Conservation (phyloP, 2,797 vertebrate species). For the Hippopotamyrus pictus region DNA sequence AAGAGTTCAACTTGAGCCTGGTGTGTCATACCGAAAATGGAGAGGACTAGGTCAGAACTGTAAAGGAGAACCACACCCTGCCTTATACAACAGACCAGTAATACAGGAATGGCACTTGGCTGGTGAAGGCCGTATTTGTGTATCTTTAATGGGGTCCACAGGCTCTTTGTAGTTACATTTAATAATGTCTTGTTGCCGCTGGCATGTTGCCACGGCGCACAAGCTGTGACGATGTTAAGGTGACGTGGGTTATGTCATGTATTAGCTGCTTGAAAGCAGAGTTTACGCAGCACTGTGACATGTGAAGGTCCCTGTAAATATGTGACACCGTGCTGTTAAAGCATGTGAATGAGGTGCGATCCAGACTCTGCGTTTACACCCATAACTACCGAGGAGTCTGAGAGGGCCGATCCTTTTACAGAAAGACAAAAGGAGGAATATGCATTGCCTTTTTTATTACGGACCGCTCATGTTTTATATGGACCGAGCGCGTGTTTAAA, state of each 20-base stretch:
- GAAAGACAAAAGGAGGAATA: not conserved
- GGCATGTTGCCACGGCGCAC: not conserved
- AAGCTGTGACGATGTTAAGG: not conserved
- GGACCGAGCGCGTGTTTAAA: not conserved
- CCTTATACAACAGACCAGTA: not conserved
- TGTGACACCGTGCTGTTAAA: not conserved
- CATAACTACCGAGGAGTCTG: not conserved
- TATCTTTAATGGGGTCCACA: not conserved
- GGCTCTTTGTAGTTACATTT: not conserved
- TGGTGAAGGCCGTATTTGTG: not conserved
- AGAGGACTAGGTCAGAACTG: not conserved
- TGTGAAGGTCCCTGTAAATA: not conserved
- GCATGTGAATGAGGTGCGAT: not conserved
- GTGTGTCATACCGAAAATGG: not conserved
- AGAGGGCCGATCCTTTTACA: not conserved
- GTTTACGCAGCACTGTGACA: not conserved
- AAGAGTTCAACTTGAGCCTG: not conserved
- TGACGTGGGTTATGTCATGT: not conserved
- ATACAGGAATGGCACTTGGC: not conserved
- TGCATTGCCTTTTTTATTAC: not conserved
- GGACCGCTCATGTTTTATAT: not conserved
- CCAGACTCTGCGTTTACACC: not conserved
- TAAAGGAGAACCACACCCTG: not conserved
- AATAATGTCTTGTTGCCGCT: not conserved
- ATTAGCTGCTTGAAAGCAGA: not conserved